Base-by-base conservation (phyloP, 2,797 vertebrate species). In the Spea hammondii region DNA sequence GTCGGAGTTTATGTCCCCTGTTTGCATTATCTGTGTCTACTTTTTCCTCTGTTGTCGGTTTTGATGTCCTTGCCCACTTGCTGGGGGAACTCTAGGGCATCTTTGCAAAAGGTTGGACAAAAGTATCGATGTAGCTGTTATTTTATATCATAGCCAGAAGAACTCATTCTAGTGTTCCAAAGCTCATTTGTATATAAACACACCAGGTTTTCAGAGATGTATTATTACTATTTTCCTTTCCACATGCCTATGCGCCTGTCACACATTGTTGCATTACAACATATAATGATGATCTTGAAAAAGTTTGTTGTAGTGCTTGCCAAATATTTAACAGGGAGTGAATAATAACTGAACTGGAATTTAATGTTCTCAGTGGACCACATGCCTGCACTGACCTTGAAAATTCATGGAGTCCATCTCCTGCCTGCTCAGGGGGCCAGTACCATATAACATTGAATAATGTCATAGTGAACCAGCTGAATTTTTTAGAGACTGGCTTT, bases 401-500 rank as follows among this genome's bases (percentile, higher is more conserved):
- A 91, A 87, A 84, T 89, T 92, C 89, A 91, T 90, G 87, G 90
- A 87, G 89, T 93, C 91, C 88, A 91, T 89, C 89, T 92, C 93
- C 90, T 92, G 91, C 87, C 91, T 91, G 62, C 92, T 91, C 86
- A 93, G 87, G 85, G 91, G 90, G 85, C 87, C 91, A 83, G 91
- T 92, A 87, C 93, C 91, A 79, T 94, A 93, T 70, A 93, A 80
- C 84, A 92, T 85, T 86, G 91, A 91, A 85, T 93, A 90, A 90
- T 91, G 91, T 88, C 92, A 90, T 89, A 92, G 85, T 94, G 92
- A 86, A 93, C 90, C 88, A 92, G 91, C 87, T 91, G 91, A 88
- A 93, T 91, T 91, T 94, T 92, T 86, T 93, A 91, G 85, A 92
- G 88, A 86, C 89, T 94, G 88, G 91, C 92, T 93, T 93, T 93